Percentiles rank a stretch among this genome's conserved stretches.
These are phyloP conservation scores for Mormyrops boulengeri DNA, from an alignment of 2,797 vertebrate species.

Conservation along the genomic window DNA sequence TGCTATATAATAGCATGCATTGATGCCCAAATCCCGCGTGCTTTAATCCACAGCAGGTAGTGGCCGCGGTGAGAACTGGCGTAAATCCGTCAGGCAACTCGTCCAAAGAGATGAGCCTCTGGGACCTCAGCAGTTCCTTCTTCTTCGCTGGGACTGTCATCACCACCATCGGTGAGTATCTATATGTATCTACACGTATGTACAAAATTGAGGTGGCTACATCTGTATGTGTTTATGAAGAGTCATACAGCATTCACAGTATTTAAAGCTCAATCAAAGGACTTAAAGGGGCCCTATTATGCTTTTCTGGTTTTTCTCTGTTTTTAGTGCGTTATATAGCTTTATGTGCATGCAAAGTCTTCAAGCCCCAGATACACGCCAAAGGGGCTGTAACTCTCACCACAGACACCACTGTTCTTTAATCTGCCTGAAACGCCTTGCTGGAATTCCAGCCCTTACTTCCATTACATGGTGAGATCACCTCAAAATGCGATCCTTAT, in stretches of 20 bases:
- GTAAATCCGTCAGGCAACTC: conserved; percentile 84
- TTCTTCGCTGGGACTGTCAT: conserved; percentile 98
- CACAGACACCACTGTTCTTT: background rate
- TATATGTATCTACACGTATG: too few species aligned
- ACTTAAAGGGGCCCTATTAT: background rate
- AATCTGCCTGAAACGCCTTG: background rate
- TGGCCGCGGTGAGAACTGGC: conserved; percentile 87
- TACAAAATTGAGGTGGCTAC: too few species aligned
- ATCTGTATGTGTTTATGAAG: background rate
- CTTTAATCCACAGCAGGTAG: conserved; percentile 74
- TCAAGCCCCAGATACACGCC: background rate
- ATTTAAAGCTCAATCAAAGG: background rate
- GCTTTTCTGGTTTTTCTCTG: background rate
- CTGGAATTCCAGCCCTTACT: background rate
- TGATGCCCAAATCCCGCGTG: background rate
- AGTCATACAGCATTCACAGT: background rate
- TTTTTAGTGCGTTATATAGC: background rate
- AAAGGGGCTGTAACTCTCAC: background rate
- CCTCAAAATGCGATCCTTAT: background rate
- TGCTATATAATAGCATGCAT: background rate
- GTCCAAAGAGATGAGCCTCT: conserved; percentile 87
- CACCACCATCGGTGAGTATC: conserved; percentile 85
- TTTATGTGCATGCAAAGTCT: background rate
- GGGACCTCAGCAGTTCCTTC: conserved; percentile 96
- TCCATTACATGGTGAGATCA: background rate